Base-by-base conservation (phyloP, 92 coral and sea anemone genomes). In the Phenganax subtilis region DNA sequence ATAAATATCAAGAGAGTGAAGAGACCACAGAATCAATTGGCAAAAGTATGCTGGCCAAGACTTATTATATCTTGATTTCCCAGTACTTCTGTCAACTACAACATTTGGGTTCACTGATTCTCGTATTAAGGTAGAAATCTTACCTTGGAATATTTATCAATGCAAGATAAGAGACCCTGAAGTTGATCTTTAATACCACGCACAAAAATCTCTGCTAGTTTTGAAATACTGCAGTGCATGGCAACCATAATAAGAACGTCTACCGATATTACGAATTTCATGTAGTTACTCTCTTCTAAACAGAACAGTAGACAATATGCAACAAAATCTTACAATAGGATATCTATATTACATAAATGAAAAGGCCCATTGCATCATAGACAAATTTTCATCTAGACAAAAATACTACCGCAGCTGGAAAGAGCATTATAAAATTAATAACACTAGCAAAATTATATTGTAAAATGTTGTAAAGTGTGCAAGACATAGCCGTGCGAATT, bases 181-280 rank as follows among this genome's bases (percentile, higher is more conserved):
- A 91, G 85, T 86, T 91, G 97, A 53, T 76, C 58, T 55, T 86
- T 68, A 61, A 91, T 72, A 30, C 90, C 92, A 60, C 87, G 80
- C 54, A 81, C 57, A 67, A 91, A 91, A 85, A 89, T 65, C 63
- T 80, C 75, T 51, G 88, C 87, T 29, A 91, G 89, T 51, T 76
- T 75, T 53, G 57, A 55, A 20, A 88, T 37, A n/a, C 51, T 64
- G 31, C 87, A 84, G 71, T 80, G 71, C 55, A 65, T 84, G 16
- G 86, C 74, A 56, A 85, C 68, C 85, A 86, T 81, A 52, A 89
- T 76, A 71, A 91, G 88, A 57, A 76, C 90, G 78, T 91, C 97
- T 52, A 91, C 74, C 9, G 91, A 85, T 16, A 91, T 76, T 10
- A 62, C 63, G 57, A 88, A 53, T 0, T 82, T 76, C 17, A 85